Evolutionary conservation across 1,140 invertebrate species (phyloP), one percentile per base, ranked within the genome.

Genomic region (Hyles vespertilio): DNA sequence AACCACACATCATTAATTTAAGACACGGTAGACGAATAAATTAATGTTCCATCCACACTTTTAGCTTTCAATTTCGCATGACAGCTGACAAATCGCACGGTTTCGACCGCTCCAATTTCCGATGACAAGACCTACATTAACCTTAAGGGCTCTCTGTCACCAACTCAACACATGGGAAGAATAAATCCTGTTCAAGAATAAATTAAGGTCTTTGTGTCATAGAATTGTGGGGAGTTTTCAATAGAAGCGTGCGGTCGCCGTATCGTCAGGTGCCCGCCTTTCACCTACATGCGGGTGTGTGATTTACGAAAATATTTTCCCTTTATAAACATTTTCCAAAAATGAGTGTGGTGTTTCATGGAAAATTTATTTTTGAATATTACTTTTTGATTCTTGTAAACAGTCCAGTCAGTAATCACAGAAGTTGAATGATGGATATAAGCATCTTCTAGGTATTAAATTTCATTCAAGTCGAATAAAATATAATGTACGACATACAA

Each of bases 111-210:
- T 70, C 70, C 77, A 79, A 85, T 85, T 83, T 81, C 73, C 70
- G 75, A 74, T 79, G 80, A 80, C 82, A 81, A 82, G 69, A 73
- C 77, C 77, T 74, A 74, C 71, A 80, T 80, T 80, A 80, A 80
- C 77, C 74, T 74, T 74, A 69, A 80, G 77, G 68, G 67, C 67
- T 69, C 77, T 80, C 77, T 77, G 77, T 80, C 77, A 80, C 68
- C 70, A 72, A 60, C 68, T 64, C 66, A 73, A 71, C 72, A 69
- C 73, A 78, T 60, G 74, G 59, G 68, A 77, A 70, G 70, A 83
- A 81, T 85, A 81, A 85, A 83, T 81, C 76, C 70, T 61, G 72
- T 81, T 80, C 76, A 79, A 81, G 77, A 85, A 85, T 85, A 83
- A 85, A 85, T 85, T 83, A 85, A 82, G 73, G 79, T 80, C 74